Evolutionary conservation across 1,140 invertebrate genomes (phyloP), one percentile per base, ranked within the genome.

Genomic region (Riptortus pedestris): DNA sequence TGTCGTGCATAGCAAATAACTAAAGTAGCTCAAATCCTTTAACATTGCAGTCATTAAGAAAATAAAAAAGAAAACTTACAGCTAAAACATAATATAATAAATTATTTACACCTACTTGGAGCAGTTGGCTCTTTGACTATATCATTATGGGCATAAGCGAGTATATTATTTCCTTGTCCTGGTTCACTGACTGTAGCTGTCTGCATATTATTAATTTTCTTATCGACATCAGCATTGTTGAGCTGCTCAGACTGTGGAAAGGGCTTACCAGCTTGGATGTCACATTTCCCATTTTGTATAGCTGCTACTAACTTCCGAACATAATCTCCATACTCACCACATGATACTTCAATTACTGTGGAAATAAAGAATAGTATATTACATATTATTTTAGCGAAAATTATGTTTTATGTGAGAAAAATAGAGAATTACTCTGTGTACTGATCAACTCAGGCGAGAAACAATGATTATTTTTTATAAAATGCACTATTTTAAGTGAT

Each of bases 321-420:
- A 69, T 94, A 89, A 70, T 94, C 88, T 0, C 94, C 94, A 73
- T 96, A 94, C 74, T 96, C 93, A 0, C 93, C 93, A 72, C 90
- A 92, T 0, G 93, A 90, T 0, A 96, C 90, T 74, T 96, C 92
- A 77, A 96, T 95, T 62, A 94, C 84, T 87, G 72, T 29, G 71
- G 67, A 63, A 59, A 58, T 65, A 69, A 59, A 60, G 52, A 60
- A 62, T 65, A 62, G 11, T 43, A 11, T 43, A 43, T 43, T 11
- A 43, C n/a, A 55, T 14, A n/a, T 9, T 60, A 9, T 38, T 31
- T 38, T 38, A 38, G 22, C 16, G 59, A 27, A 60, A 60, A n/a
- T n/a, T n/a, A n/a, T n/a, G n/a, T n/a, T n/a, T n/a, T n/a, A n/a
- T n/a, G n/a, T n/a, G n/a, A n/a, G n/a, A n/a, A n/a, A n/a, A n/a